Conservation (phyloP, 2,797 vertebrate species). For the Tinamus major region DNA sequence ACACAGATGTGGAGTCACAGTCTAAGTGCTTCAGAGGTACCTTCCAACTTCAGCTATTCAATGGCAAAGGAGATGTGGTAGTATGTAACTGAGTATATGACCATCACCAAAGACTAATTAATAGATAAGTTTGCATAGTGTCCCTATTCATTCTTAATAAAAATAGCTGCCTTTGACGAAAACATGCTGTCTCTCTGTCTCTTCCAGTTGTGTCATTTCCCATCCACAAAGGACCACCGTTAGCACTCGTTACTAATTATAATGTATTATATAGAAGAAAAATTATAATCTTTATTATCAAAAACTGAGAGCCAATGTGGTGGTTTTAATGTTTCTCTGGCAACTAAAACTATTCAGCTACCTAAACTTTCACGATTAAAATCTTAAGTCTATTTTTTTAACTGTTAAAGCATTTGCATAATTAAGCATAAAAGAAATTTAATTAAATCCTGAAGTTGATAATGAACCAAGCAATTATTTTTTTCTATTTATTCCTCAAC, state of each 20-base stretch:
- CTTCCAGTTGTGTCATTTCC: background rate
- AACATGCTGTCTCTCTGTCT: background rate
- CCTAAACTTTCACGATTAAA: background rate
- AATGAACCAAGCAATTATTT: background rate
- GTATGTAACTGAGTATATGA: background rate
- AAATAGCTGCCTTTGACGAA: background rate
- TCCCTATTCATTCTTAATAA: background rate
- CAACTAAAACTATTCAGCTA: background rate
- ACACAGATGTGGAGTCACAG: no score
- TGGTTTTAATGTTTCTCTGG: background rate
- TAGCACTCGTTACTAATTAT: background rate
- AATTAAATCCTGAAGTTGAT: background rate
- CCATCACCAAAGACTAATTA: background rate
- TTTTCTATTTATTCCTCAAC: background rate
- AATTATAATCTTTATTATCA: background rate
- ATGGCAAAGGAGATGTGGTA: background rate
- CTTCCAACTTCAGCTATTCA: no score
- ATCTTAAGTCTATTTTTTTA: background rate
- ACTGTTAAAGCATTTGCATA: background rate
- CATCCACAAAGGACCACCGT: background rate
- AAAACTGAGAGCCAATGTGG: background rate
- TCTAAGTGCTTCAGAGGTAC: no score
- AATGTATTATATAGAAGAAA: background rate
- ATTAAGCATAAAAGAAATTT: background rate
- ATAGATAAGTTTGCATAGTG: background rate